Percentiles rank a stretch among this genome's conserved stretches.
Evolutionary conservation across 2,113 vertebrate genomes (phyloP).

Genomic region (Irena cyanogastra): DNA sequence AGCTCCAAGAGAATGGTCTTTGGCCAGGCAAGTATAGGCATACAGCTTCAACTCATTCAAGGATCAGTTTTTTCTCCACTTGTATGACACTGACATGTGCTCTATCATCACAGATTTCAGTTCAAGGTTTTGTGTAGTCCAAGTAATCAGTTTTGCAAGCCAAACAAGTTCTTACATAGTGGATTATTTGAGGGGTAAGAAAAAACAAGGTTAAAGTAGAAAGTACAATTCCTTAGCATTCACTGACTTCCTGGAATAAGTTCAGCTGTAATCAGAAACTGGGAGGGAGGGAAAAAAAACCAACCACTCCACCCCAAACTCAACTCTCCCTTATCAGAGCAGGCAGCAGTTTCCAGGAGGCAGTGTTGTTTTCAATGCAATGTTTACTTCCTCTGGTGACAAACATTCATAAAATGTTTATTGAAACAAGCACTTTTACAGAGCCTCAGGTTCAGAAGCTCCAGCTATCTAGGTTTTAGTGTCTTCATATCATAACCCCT

Average conservation of each 20-base stretch:
- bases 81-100: accelerated
- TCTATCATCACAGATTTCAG: background rate
- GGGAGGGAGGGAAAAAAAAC: accelerated
- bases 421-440: background rate
- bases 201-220: accelerated
- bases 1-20: background rate
- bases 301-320: background rate
- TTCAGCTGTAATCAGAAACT: background rate
- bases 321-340: background rate
- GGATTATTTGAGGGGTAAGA: accelerated
- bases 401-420: background rate
- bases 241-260: background rate
- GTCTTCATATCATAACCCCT: background rate
- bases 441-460: background rate
- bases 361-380: background rate
- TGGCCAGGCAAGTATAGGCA: background rate
- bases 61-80: background rate
- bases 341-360: background rate
- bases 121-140: accelerated
- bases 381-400: background rate
- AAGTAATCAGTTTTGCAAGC: background rate
- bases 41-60: background rate
- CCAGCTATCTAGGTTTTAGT: background rate
- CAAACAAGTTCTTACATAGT: background rate
- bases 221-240: background rate